Evolutionary conservation across 2,113 vertebrate species (phyloP).

Genomic region (Ascaphus truei): DNA sequence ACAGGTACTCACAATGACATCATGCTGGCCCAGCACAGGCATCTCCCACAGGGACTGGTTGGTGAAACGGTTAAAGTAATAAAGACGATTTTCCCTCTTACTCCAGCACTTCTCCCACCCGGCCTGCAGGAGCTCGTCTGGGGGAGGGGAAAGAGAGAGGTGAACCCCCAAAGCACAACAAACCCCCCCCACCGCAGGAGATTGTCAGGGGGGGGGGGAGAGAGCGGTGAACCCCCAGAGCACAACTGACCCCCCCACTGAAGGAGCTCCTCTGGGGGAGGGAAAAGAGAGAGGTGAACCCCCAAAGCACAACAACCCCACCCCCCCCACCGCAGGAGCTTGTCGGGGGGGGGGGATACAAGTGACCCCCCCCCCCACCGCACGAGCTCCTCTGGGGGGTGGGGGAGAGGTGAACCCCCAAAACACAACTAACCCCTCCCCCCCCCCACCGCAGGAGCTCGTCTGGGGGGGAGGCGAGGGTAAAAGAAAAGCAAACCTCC

Average conservation of each 20-base stretch:
- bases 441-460: background rate
- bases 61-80: conserved; percentile 97
- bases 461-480: background rate
- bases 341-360: conserved; percentile 57
- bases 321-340: rapidly evolving
- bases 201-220: background rate
- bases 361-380: conserved; percentile 88
- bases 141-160: conserved; percentile 1
- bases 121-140: conserved; percentile 94
- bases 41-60: conserved; percentile 98
- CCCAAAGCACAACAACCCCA: background rate
- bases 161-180: background rate
- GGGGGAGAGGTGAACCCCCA: background rate
- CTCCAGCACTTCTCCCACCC: conserved; percentile 99
- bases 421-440: background rate
- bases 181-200: rapidly evolving
- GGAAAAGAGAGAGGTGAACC: background rate
- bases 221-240: conserved; percentile 39
- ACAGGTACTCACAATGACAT: conserved; percentile 84
- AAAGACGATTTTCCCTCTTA: conserved; percentile 89
- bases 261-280: conserved; percentile 84
- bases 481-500: no score
- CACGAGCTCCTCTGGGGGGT: conserved; percentile 84
- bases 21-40: conserved; percentile 92
- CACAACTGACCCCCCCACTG: conserved; percentile 97